Percentiles rank a stretch among this genome's conserved stretches.
These are phyloP conservation scores for Melikaiella ostensackeni DNA, from an alignment of 2,888 invertebrate species.

Conservation along the genomic window DNA sequence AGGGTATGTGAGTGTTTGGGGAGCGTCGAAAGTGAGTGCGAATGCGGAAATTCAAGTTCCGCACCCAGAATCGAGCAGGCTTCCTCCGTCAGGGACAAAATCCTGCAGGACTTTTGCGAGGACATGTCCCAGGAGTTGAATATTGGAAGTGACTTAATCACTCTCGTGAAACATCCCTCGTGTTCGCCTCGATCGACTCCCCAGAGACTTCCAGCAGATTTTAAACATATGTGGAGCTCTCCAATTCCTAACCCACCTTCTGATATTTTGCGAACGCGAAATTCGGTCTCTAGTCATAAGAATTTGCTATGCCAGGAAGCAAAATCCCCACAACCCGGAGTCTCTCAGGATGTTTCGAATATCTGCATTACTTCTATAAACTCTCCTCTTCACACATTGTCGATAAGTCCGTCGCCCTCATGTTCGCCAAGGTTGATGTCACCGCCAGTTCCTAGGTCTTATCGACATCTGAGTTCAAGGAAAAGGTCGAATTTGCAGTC, in stretches of 20 bases:
- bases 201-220: conserved; percentile 72
- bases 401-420: conserved; percentile 70
- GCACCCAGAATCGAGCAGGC: conserved; percentile 61
- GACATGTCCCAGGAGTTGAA: conserved; percentile 73
- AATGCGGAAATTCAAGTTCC: conserved; percentile 59
- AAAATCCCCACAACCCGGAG: conserved; percentile 71
- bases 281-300: conserved; percentile 74
- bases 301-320: conserved; percentile 54
- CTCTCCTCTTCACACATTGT: conserved; percentile 70
- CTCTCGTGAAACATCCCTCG: conserved; percentile 74
- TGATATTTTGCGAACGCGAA: conserved; percentile 72
- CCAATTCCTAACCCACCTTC: conserved; percentile 71
- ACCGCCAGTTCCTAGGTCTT: conserved; percentile 68
- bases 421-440: conserved; percentile 74
- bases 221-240: conserved; percentile 67
- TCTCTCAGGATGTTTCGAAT: conserved; percentile 65
- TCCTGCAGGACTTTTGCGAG: conserved; percentile 75
- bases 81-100: conserved; percentile 74
- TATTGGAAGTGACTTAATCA: conserved; percentile 73
- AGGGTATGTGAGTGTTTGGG: conserved; percentile 68
- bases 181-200: conserved; percentile 74
- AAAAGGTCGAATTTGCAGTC: conserved; percentile 70
- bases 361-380: conserved; percentile 67
- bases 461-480: conserved; percentile 68
- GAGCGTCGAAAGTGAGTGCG: conserved; percentile 59